Conservation (phyloP, 30 jellyfish, hydroid and myxozoan species). For the Hydractinia echinata region DNA sequence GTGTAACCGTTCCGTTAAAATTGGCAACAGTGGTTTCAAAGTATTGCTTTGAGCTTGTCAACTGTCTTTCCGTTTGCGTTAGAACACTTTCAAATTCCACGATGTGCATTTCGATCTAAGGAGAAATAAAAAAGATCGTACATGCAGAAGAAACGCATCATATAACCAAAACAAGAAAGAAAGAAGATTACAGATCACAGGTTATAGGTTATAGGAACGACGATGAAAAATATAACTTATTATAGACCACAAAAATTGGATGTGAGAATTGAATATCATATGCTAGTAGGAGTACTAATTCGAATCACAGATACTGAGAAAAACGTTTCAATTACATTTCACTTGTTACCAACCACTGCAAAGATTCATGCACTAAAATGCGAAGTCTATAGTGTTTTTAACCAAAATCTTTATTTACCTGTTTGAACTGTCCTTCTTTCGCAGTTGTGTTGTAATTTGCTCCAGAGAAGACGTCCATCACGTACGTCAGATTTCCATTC, state of each 20-base stretch:
- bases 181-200: background rate
- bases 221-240: background rate
- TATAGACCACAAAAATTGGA: background rate
- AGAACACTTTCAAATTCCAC: slow-evolving; percentile 58
- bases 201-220: too few species aligned
- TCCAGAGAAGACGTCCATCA: slow-evolving; percentile 64
- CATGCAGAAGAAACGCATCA: background rate
- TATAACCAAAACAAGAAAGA: background rate
- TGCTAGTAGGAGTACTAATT: background rate
- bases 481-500: slow-evolving; percentile 66
- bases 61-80: slow-evolving; percentile 41
- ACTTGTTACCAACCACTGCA: background rate
- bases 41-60: slow-evolving; percentile 46
- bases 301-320: background rate
- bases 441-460: slow-evolving; percentile 75
- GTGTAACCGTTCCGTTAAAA: slow-evolving; percentile 68
- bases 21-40: slow-evolving; percentile 49
- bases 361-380: background rate
- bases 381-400: background rate
- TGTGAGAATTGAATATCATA: background rate
- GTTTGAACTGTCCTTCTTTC: slow-evolving; percentile 68
- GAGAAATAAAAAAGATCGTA: background rate
- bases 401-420: slow-evolving; percentile 40
- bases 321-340: background rate
- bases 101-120: slow-evolving; percentile 74